phyloP scores from a whole-genome alignment of 2,113 vertebrate genomes.

The Sinocyclocheilus grahami region DNA sequence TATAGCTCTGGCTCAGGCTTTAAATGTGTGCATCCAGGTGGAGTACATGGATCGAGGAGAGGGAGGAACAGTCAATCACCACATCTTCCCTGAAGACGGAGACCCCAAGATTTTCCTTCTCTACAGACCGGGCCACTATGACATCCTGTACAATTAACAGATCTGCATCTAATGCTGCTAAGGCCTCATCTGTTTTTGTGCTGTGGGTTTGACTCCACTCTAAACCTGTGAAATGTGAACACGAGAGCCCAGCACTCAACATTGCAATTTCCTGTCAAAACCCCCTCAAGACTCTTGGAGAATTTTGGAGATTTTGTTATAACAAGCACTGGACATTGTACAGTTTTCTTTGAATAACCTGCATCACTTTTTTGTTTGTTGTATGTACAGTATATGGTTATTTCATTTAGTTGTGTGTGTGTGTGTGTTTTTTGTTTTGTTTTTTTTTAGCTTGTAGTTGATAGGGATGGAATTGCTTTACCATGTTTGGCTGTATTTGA shows the following conservation, averaged over 20 bases:
- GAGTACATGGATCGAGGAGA: conserved; percentile 96
- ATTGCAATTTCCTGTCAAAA: conserved; percentile 27
- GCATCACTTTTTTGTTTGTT: background rate
- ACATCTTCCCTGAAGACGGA: conserved; percentile 88
- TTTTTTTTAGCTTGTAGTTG: background rate
- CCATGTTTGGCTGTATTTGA: conserved; percentile 41
- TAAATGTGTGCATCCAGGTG: conserved; percentile 87
- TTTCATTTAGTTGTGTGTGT: conserved; percentile 9
- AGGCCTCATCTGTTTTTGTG: background rate
- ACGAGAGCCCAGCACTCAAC: background rate
- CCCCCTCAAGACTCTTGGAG: conserved; percentile 30
- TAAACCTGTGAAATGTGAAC: conserved; percentile 55
- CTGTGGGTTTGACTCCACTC: conserved; percentile 40
- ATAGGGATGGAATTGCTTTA: conserved; percentile 35
- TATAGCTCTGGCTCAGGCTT: conserved; percentile 90
- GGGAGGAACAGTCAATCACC: conserved; percentile 88
- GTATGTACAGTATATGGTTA: conserved; percentile 19
- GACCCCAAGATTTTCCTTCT: conserved; percentile 90
- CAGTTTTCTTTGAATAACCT: conserved; percentile 48
- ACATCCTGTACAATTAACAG: conserved; percentile 90
- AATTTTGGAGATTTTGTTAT: conserved; percentile 39
- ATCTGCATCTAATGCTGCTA: conserved; percentile 5
- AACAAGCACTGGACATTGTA: conserved; percentile 58
- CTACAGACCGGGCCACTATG: conserved; percentile 91
- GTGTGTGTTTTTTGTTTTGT: too few relatives aligned